Evolutionary conservation across 2,797 vertebrate genomes (phyloP).

Genomic region (Gallirallus australis): DNA sequence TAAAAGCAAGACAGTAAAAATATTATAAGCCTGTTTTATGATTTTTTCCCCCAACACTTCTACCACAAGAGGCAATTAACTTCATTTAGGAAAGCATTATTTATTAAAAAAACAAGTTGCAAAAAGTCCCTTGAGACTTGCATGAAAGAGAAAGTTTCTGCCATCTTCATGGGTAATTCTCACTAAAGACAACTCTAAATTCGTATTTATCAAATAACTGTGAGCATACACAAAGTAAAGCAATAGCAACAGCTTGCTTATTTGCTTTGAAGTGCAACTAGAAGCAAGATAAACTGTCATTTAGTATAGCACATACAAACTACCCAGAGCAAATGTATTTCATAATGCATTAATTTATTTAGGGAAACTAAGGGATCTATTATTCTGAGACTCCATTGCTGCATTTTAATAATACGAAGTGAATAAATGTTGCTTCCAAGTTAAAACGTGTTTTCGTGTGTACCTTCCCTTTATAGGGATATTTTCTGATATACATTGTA

Average conservation of each 20-base stretch:
- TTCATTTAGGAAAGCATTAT: not conserved
- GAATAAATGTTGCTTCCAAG: not conserved
- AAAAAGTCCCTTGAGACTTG: not conserved
- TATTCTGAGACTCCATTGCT: not conserved
- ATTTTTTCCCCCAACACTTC: not conserved
- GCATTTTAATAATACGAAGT: not conserved
- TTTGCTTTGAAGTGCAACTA: not conserved
- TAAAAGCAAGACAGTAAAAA: constrained; percentile 35
- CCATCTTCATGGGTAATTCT: not conserved
- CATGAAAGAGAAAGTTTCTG: not conserved
- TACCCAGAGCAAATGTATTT: not conserved
- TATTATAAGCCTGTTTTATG: not conserved
- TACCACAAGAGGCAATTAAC: not conserved
- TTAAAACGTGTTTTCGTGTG: not conserved
- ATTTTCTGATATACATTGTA: not conserved
- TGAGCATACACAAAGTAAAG: not conserved
- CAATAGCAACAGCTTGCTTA: not conserved
- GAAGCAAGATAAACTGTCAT: not conserved
- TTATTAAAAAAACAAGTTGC: not conserved
- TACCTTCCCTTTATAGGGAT: not conserved
- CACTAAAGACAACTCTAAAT: not conserved
- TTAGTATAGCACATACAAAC: not conserved
- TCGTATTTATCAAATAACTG: not conserved
- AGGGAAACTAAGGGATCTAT: not conserved
- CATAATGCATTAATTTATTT: not conserved